Evolutionary conservation across 2,888 invertebrate species (phyloP), one percentile per base, ranked within the genome.

Genomic region (Acrocera orbiculus): DNA sequence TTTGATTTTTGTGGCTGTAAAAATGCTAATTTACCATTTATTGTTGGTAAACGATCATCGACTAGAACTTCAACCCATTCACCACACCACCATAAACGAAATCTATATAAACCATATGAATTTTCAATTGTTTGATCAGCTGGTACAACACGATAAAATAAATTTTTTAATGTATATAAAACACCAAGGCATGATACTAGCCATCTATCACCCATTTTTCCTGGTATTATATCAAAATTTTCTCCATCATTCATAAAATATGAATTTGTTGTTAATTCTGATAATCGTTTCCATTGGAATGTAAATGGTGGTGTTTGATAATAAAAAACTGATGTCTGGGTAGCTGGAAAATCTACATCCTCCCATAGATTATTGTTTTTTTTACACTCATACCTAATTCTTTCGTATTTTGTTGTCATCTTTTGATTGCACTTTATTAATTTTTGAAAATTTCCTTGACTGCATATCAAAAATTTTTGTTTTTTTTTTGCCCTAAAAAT

Each of bases 261-360:
- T 27, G 77, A 75, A 60, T 81, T 79, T 50, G 72, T 68, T n/a
- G 83, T 73, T 53, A 86, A 86, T 34, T 76, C 71, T 1, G 86
- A 81, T 44, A 79, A 73, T 47, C 90, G 66, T 53, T 80, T 87
- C 89, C 90, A 90, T 39, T 77, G 76, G 52, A 90, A 90, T 50
- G 83, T 77, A 58, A 87, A 87, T 1, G 87, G 85, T n/a, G 89
- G 89, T 10, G 85, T 86, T 60, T 89, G 87, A 60, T 89, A 83
- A 56, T 90, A 89, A 57, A 89, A 90, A 6, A 89, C 85, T 3
- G 87, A 87, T 5, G 79, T 66, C 61, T 87, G 87, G 7, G 76
- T 75, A 4, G 87, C 85, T 4, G 85, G 81, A 61, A 90, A 90
- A 57, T 87, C 87, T 1, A 83, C 81, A 62, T 90, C 90, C 60